Evolutionary conservation across 2,113 vertebrate genomes (phyloP).

Genomic region (Corvus hawaiiensis): DNA sequence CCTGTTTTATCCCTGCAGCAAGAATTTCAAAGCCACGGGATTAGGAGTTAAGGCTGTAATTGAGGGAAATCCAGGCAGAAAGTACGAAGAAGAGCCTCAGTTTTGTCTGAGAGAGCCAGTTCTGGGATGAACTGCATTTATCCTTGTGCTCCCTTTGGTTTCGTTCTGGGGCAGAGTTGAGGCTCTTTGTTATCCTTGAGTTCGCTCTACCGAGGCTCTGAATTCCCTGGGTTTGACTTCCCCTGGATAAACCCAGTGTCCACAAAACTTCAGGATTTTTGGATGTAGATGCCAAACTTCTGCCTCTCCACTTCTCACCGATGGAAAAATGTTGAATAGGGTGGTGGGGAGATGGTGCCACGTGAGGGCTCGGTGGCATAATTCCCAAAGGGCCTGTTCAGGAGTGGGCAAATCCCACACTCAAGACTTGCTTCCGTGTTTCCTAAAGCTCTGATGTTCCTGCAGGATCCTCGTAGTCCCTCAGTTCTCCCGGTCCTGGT

Average conservation of each 20-base stretch:
- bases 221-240: neutral
- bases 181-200: neutral
- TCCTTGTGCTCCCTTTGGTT: neutral
- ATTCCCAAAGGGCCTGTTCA: neutral
- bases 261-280: rapidly evolving
- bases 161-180: rapidly evolving
- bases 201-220: neutral
- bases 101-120: neutral
- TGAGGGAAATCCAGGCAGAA: neutral
- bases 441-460: neutral
- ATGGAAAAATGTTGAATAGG: neutral
- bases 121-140: neutral
- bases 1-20: neutral
- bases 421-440: rapidly evolving
- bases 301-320: neutral
- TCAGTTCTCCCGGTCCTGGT: neutral
- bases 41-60: neutral
- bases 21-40: neutral
- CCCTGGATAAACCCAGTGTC: neutral
- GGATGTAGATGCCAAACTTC: neutral
- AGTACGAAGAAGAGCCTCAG: neutral
- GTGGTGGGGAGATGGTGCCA: neutral
- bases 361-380: rapidly evolving
- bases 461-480: neutral
- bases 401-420: neutral